phyloP scores from a whole-genome alignment of 2,888 invertebrate species.

The Chaetogeoica ovagalla region DNA sequence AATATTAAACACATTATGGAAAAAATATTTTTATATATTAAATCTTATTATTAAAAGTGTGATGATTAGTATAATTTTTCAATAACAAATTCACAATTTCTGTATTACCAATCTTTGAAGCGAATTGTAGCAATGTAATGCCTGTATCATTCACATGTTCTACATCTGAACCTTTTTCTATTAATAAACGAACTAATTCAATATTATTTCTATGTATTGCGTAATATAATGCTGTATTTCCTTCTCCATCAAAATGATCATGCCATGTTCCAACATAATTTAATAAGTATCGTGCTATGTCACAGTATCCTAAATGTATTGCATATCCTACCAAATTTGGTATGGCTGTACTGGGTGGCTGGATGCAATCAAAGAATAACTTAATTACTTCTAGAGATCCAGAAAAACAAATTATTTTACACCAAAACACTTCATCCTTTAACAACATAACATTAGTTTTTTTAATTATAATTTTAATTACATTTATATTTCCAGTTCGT shows the following conservation, averaged over 20 bases:
- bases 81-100: slow-evolving; percentile 37
- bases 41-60: background rate
- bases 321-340: slow-evolving; percentile 37
- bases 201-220: slow-evolving; percentile 72
- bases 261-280: slow-evolving; percentile 26
- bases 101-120: slow-evolving; percentile 20
- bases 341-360: slow-evolving; percentile 20
- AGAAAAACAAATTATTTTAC: slow-evolving; percentile 31
- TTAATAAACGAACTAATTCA: slow-evolving; percentile 67
- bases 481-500: slow-evolving; percentile 28
- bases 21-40: slow-evolving; percentile 4
- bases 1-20: slow-evolving; percentile 2
- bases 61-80: slow-evolving; percentile 15
- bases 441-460: slow-evolving; percentile 28
- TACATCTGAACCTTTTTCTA: slow-evolving; percentile 58
- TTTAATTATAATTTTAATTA: slow-evolving; percentile 39
- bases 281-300: slow-evolving; percentile 35
- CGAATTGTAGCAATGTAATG: slow-evolving; percentile 24
- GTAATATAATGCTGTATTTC: slow-evolving; percentile 74
- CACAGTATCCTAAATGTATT: slow-evolving; percentile 25
- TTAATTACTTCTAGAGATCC: slow-evolving; percentile 42
- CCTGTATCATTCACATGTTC: slow-evolving; percentile 26
- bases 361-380: slow-evolving; percentile 6
- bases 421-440: slow-evolving; percentile 42
- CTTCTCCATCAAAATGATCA: slow-evolving; percentile 62